Evolutionary conservation across 2,797 vertebrate genomes (phyloP).

Genomic region (Acropternis orthonyx): DNA sequence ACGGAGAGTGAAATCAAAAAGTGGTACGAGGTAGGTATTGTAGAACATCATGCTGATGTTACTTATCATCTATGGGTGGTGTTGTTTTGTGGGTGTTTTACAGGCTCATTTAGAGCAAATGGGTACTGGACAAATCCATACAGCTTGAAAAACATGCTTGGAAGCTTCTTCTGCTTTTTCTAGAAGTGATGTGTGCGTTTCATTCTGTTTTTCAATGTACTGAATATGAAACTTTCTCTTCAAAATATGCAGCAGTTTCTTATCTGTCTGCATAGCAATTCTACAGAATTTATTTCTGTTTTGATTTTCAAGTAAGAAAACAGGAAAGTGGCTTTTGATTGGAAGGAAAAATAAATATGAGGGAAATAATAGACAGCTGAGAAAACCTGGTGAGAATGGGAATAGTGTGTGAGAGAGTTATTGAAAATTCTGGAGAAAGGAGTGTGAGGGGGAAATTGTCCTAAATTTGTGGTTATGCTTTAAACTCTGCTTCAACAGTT

Average conservation of each 20-base stretch:
- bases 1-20: background rate
- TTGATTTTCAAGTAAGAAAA: background rate
- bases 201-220: background rate
- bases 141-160: background rate
- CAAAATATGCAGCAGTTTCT: background rate
- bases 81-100: background rate
- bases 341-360: background rate
- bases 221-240: background rate
- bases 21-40: background rate
- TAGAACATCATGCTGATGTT: background rate
- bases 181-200: background rate
- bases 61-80: rapidly evolving
- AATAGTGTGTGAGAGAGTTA: background rate
- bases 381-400: background rate
- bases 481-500: background rate
- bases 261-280: background rate
- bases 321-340: background rate
- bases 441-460: background rate
- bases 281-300: background rate
- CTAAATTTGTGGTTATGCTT: background rate
- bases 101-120: background rate
- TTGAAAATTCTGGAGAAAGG: background rate
- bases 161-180: background rate
- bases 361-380: background rate
- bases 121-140: background rate